phyloP scores from a whole-genome alignment of 2,113 vertebrate species.

The Sialia sialis region DNA sequence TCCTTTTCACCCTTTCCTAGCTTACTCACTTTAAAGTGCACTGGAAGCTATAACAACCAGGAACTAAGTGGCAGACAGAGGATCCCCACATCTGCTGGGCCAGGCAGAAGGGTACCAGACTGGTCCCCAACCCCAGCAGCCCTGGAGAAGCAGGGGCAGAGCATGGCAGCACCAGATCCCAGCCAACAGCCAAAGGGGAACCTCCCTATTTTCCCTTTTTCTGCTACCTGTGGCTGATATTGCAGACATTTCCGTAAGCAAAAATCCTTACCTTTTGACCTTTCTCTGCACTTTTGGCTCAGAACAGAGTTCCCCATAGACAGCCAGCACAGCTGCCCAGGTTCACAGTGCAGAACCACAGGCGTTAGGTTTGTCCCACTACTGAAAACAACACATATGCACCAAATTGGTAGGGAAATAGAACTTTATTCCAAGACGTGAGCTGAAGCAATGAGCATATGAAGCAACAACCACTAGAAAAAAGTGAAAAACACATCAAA shows the following conservation, averaged over 20 bases:
- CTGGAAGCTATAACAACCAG: fast-evolving
- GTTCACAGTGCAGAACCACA: background rate
- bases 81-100: fast-evolving
- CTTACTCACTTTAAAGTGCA: background rate
- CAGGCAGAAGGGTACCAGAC: background rate
- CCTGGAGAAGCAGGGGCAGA: background rate
- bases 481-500: conserved; percentile 6
- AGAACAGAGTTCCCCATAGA: conserved; percentile 21
- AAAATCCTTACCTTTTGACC: conserved; percentile 15
- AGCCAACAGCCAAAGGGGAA: background rate
- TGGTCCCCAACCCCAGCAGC: background rate
- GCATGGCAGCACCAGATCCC: background rate
- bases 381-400: conserved; percentile 12
- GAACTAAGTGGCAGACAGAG: background rate
- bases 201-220: background rate
- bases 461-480: conserved; percentile 30
- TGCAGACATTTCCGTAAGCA: background rate
- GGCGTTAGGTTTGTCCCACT: fast-evolving
- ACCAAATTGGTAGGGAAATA: background rate
- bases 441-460: conserved; percentile 44
- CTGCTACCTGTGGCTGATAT: background rate
- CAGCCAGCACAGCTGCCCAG: background rate
- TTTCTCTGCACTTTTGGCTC: conserved; percentile 6
- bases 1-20: background rate
- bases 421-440: conserved; percentile 45